Conservation (phyloP, 2,797 vertebrate species). For the Scolopax rusticola region DNA sequence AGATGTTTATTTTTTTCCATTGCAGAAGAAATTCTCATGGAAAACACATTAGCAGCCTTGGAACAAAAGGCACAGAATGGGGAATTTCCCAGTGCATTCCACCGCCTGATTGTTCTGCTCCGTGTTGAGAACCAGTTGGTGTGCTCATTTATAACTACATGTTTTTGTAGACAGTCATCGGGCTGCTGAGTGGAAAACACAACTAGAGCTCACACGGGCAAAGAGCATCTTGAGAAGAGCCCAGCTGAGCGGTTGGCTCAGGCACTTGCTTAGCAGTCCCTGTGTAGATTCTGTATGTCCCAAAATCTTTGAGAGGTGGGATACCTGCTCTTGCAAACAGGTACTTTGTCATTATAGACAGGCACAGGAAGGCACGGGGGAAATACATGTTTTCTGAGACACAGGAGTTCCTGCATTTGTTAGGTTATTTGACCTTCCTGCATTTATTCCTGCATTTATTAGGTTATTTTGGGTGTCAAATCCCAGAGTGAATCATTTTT, state of each 20-base stretch:
- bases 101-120: not conserved
- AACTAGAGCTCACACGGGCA: not conserved
- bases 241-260: rapidly evolving
- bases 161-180: not conserved
- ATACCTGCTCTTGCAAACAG: rapidly evolving
- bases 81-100: conserved; percentile 45
- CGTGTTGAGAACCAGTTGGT: not conserved
- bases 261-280: rapidly evolving
- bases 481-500: not conserved
- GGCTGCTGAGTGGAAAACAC: not conserved
- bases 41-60: conserved; percentile 32
- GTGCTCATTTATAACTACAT: conserved; percentile 20
- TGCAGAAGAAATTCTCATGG: conserved; percentile 41
- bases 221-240: not conserved
- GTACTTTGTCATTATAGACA: not conserved
- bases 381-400: not conserved
- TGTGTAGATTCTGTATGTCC: not conserved
- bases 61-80: not conserved
- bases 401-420: not conserved
- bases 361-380: rapidly evolving
- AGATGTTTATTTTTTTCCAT: conserved; percentile 30
- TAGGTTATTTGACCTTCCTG: too few species aligned
- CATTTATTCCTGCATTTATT: too few species aligned
- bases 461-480: not conserved
- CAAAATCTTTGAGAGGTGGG: not conserved